Base-by-base conservation (phyloP, 2,113 vertebrate genomes). In the Jaculus jaculus region DNA sequence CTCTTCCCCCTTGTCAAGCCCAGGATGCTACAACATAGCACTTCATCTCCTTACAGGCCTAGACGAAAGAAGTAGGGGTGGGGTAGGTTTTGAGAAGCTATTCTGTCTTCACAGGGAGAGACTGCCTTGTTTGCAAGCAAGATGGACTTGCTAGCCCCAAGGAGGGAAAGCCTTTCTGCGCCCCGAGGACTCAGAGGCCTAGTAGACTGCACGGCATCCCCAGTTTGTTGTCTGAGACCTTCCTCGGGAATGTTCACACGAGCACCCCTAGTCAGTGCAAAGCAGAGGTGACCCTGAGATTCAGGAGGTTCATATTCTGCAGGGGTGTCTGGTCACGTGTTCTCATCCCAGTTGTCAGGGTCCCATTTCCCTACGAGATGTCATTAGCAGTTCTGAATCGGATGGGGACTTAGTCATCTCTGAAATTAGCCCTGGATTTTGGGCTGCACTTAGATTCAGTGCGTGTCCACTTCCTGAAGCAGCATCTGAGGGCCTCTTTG, bases 201-300 rank as follows among this genome's bases (percentile, higher is more conserved):
- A n/a, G n/a, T n/a, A n/a, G n/a, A n/a, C n/a, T n/a, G n/a, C 47
- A 82, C 23, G 77, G 30, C 5, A 42, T 21, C 28, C 3, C 30
- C 1, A 0, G 1, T 63, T 54, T 82, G 0, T 13, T 28, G 2
- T 51, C 18, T 13, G 26, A 8, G 3, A 34, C 65, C 71, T 73
- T 73, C 24, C 39, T 37, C 18, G 79, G 23, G 69, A 79, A 66
- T 7, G 5, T 65, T 69, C 39, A 21, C 9, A 83, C 47, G 34
- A 83, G 88, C 32, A 10, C 3, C 37, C n/a, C 68, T 24, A 82
- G 32, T 73, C 39, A n/a, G 47, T 28, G 61, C 66, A 0, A 87
- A 73, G 78, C 47, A 28, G 21, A 60, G 42, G 0, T 61, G 37
- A 86, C 51, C 23, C 28, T 68, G 73, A 4, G 39, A 54, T 71